Base-by-base conservation (phyloP, 2,888 invertebrate species). In the Caenorhabditis auriculariae region DNA sequence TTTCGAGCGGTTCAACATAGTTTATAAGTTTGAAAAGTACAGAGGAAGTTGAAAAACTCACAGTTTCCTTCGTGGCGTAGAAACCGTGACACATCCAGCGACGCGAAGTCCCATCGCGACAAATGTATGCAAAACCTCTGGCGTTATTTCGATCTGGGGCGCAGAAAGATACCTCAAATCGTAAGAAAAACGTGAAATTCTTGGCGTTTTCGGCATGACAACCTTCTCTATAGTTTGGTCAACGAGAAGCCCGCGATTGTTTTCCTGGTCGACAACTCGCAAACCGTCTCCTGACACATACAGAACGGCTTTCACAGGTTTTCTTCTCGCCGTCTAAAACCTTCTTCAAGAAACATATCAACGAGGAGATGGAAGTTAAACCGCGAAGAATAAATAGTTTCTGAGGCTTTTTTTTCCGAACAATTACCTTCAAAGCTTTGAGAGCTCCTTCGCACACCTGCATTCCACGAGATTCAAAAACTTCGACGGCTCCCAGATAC, bases 31-130 rank as follows among this genome's bases (percentile, higher is more conserved):
- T 26, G 12, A 17, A 43, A 6, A 29, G 28, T 35, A 19, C 17
- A 15, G 17, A 47, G 29, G 5, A 19, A 15, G 47, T 32, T 17
- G 12, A 44, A 17, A 49, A 19, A 32, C 53, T 55, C n/a, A 70
- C 68, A 19, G 72, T 61, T 84, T 96, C 95, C 82, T 93, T 90
- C 50, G 90, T 87, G 49, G 98, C 94, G 69, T 94, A 86, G 84
- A 99, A 99, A 37, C 96, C 98, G 85, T 99, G 98, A 82, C 98
- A 98, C 94, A 99, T 95, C 98, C 98, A 99, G 19, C 98, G 88
- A 5, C 95, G 87, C 0, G 96, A 95, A 15, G 96, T 94, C 59
- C 96, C 98, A 83, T 98, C 98, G 59, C 98, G 88, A 83, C 96
- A 98, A 70, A 98, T 98, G 85, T 98, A 98, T 67, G 96, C 95